These are phyloP conservation scores for Drosophila takahashii DNA, from an alignment of 1,140 invertebrate genomes.

Conservation along the genomic window DNA sequence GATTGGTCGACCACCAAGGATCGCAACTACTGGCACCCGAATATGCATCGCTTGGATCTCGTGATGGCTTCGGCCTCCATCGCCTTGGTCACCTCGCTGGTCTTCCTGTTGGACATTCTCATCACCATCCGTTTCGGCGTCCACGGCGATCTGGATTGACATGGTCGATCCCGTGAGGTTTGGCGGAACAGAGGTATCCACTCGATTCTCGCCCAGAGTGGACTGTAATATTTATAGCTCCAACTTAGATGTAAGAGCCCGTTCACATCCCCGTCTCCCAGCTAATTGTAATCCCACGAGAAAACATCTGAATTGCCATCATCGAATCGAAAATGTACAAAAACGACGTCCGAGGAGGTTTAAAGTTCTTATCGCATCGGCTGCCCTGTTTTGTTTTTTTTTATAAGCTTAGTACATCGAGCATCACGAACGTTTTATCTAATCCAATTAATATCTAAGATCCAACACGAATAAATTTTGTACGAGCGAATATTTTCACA, in stretches of 20 bases:
- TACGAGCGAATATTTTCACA: slow-evolving; percentile 38
- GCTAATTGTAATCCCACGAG: slow-evolving; percentile 60
- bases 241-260: slow-evolving; percentile 55
- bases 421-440: slow-evolving; percentile 60
- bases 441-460: slow-evolving; percentile 65
- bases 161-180: slow-evolving; percentile 6
- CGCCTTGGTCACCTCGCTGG: slow-evolving; percentile 67
- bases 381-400: slow-evolving; percentile 43
- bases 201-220: slow-evolving; percentile 20
- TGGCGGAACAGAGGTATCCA: slow-evolving; percentile 24
- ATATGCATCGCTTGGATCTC: slow-evolving; percentile 83
- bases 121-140: slow-evolving; percentile 78
- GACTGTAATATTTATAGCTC: slow-evolving; percentile 77
- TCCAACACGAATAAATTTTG: slow-evolving; percentile 58
- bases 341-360: slow-evolving; percentile 38
- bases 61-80: slow-evolving; percentile 79
- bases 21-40: slow-evolving; percentile 84
- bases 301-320: slow-evolving; percentile 70
- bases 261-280: slow-evolving; percentile 28
- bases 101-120: slow-evolving; percentile 76
- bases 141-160: slow-evolving; percentile 79
- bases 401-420: slow-evolving; percentile 22
- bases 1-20: slow-evolving; percentile 83
- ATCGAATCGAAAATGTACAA: slow-evolving; percentile 75
- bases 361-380: slow-evolving; percentile 43